Conservation (phyloP, 2,113 vertebrate species). For the Muntiacus reevesi region DNA sequence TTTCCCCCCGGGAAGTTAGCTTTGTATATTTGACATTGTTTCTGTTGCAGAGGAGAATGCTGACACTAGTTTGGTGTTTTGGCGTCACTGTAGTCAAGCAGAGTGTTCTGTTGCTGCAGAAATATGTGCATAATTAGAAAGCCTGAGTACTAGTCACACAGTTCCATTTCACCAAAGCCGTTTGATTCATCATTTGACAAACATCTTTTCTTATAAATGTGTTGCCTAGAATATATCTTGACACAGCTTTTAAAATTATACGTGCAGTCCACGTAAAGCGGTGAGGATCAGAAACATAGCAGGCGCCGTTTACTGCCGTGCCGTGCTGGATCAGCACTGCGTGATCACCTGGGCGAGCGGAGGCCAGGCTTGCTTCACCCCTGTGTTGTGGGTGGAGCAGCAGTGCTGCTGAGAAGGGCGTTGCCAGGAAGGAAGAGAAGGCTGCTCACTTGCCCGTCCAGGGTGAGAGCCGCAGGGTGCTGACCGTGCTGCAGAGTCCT, state of each 20-base stretch:
- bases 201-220: background rate
- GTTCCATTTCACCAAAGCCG: background rate
- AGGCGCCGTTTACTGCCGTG: background rate
- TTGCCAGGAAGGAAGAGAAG: background rate
- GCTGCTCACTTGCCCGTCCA: background rate
- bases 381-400: background rate
- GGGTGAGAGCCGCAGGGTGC: background rate
- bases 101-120: background rate
- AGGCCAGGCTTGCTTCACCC: background rate
- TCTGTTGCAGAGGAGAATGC: background rate
- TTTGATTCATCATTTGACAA: background rate
- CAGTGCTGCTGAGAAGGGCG: background rate
- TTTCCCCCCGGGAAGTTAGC: background rate
- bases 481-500: background rate
- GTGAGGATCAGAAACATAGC: background rate
- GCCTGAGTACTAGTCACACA: background rate
- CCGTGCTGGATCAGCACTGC: background rate
- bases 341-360: no score
- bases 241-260: background rate
- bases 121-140: background rate
- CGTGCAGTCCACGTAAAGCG: background rate
- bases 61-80: background rate
- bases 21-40: background rate
- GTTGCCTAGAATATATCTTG: background rate
- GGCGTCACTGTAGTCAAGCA: background rate